phyloP scores from a whole-genome alignment of 64 coral and sea anemone genomes.

The Orbicella faveolata region DNA sequence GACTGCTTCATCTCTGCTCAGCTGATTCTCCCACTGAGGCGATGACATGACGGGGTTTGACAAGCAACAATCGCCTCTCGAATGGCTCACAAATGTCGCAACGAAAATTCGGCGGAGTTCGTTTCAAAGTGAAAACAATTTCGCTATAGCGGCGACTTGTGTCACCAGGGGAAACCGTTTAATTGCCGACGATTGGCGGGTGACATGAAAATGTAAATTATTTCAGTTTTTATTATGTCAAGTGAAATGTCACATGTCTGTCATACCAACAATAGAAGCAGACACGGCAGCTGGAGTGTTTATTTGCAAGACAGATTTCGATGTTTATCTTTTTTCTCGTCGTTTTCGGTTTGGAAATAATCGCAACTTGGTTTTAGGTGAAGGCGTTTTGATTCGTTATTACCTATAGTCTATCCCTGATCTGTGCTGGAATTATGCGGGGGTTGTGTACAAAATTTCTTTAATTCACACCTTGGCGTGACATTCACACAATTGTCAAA shows the following conservation, averaged over 20 bases:
- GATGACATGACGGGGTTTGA: neutral
- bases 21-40: constrained; percentile 11
- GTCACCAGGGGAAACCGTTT: neutral
- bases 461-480: too few relatives aligned
- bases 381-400: neutral
- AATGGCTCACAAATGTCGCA: neutral
- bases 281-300: constrained; percentile 1
- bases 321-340: neutral
- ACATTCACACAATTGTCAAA: too few relatives aligned
- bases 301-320: neutral
- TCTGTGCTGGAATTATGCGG: too few relatives aligned
- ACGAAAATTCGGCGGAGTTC: neutral
- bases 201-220: constrained; percentile 4
- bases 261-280: constrained; percentile 12
- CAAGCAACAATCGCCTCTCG: neutral
- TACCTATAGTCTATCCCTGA: too few relatives aligned
- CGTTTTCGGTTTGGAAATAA: neutral
- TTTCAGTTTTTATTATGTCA: neutral
- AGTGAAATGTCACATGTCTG: neutral
- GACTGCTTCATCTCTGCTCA: neutral
- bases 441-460: too few relatives aligned
- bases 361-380: neutral
- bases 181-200: neutral
- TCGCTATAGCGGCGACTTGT: neutral
- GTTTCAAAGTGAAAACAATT: too few relatives aligned